These are phyloP conservation scores for Brachyistius frenatus DNA, from an alignment of 2,113 vertebrate genomes.

Conservation along the genomic window DNA sequence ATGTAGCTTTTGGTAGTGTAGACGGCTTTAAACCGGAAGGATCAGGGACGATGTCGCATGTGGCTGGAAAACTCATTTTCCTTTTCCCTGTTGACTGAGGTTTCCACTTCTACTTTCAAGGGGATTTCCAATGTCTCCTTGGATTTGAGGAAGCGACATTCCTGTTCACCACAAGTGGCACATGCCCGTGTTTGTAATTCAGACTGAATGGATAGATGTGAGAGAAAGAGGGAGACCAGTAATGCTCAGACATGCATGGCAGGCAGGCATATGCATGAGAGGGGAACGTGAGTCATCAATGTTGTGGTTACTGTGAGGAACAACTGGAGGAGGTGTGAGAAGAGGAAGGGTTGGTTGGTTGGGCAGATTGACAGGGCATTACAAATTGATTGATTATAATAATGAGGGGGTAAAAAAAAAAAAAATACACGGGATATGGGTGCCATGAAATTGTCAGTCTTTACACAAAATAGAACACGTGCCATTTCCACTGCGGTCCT, in stretches of 20 bases:
- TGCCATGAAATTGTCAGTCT: no score
- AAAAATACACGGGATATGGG: no score
- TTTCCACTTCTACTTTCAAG: neutral
- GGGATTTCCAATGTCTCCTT: neutral
- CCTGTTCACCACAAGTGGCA: neutral
- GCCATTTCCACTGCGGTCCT: no score
- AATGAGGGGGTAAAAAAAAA: no score
- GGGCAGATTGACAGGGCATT: neutral
- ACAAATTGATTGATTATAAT: no score
- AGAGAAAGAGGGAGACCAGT: neutral
- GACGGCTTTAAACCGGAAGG: neutral
- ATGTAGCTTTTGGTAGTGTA: neutral
- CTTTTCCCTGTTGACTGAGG: neutral
- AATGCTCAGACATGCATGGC: neutral
- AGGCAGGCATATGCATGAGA: slow-evolving; percentile 22
- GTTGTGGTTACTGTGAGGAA: slow-evolving; percentile 42
- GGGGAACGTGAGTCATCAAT: slow-evolving; percentile 62
- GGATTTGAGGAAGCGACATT: slow-evolving; percentile 8
- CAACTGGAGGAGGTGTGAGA: slow-evolving; percentile 22
- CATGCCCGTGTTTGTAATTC: slow-evolving; percentile 1
- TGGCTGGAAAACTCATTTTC: no score
- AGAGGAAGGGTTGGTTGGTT: neutral
- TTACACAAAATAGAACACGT: no score
- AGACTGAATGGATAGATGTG: slow-evolving; percentile 17
- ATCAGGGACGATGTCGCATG: no score